These are phyloP conservation scores for Tetragonula carbonaria DNA, from an alignment of 2,888 invertebrate species.

Conservation along the genomic window DNA sequence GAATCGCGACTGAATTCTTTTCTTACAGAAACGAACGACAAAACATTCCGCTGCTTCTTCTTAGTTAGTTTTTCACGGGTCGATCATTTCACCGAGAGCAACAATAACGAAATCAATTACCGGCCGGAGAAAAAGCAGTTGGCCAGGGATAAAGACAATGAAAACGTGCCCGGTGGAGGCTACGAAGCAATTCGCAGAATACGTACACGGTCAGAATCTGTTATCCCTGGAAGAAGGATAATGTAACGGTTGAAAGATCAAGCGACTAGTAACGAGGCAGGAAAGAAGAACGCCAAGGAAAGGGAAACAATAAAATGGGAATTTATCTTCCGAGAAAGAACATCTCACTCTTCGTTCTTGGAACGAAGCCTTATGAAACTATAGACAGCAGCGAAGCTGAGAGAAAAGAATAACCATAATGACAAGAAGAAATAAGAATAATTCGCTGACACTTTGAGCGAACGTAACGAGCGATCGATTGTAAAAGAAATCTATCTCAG, in stretches of 20 bases:
- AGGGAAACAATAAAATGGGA: slow-evolving; percentile 24
- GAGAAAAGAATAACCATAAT: no score
- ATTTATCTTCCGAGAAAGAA: slow-evolving; percentile 40
- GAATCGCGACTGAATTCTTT: background rate
- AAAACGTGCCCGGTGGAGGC: slow-evolving; percentile 11
- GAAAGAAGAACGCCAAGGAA: slow-evolving; percentile 32
- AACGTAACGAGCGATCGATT: no score
- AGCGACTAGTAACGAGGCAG: slow-evolving; percentile 27
- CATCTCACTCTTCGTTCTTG: slow-evolving; percentile 37
- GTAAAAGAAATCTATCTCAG: no score
- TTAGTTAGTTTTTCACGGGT: background rate
- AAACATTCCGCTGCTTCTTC: background rate
- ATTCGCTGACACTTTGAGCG: background rate
- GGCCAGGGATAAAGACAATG: slow-evolving; percentile 18
- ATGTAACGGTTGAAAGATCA: slow-evolving; percentile 40
- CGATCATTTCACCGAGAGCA: background rate
- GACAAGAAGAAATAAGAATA: background rate
- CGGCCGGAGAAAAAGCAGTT: background rate
- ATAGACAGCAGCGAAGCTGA: background rate
- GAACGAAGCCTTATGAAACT: slow-evolving; percentile 21
- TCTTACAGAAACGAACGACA: background rate
- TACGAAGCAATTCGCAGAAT: slow-evolving; percentile 43
- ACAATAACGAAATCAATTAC: slow-evolving; percentile 16
- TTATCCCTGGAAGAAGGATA: slow-evolving; percentile 53
- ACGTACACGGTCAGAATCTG: slow-evolving; percentile 44